Conservation (phyloP, 2,113 vertebrate species). For the Brachirus orientalis region DNA sequence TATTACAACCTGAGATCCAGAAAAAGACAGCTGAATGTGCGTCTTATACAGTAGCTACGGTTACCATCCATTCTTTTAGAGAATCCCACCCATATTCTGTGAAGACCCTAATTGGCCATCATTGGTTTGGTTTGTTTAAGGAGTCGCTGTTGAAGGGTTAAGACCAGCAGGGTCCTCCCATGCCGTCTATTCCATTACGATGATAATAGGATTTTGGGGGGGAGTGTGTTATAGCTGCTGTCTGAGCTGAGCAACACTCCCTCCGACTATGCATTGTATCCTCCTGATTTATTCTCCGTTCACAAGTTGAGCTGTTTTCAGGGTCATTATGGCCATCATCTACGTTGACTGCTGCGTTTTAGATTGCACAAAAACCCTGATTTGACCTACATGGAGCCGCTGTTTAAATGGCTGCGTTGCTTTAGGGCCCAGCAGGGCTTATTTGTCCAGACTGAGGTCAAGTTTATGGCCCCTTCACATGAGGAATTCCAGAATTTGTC, state of each 20-base stretch:
- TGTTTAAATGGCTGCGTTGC: constrained; percentile 51
- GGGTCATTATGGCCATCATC: constrained; percentile 50
- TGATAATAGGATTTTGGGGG: constrained; percentile 81
- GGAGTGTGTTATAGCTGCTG: constrained; percentile 72
- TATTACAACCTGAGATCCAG: neutral
- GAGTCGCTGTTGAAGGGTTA: no score
- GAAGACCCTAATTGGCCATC: no score
- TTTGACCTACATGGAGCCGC: constrained; percentile 41
- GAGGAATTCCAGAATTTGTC: constrained; percentile 30
- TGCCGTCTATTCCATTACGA: constrained; percentile 73
- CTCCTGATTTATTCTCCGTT: constrained; percentile 68
- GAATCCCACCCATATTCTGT: no score
- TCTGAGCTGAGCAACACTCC: constrained; percentile 61
- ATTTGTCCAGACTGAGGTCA: constrained; percentile 50
- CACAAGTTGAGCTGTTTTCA: constrained; percentile 58
- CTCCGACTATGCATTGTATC: constrained; percentile 60
- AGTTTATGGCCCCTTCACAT: constrained; percentile 63
- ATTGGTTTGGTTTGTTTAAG: no score
- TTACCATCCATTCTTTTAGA: no score
- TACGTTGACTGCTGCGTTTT: constrained; percentile 63
- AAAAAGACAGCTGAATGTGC: neutral
- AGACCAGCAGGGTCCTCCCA: no score
- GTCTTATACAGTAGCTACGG: no score
- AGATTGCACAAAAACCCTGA: constrained; percentile 29
- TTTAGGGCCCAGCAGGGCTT: constrained; percentile 30